A percentile compares a stretch with the other conserved stretches of the same genome.
Evolutionary conservation across 2,797 vertebrate species (phyloP).

Genomic region (Chaetophractus vellerosus): DNA sequence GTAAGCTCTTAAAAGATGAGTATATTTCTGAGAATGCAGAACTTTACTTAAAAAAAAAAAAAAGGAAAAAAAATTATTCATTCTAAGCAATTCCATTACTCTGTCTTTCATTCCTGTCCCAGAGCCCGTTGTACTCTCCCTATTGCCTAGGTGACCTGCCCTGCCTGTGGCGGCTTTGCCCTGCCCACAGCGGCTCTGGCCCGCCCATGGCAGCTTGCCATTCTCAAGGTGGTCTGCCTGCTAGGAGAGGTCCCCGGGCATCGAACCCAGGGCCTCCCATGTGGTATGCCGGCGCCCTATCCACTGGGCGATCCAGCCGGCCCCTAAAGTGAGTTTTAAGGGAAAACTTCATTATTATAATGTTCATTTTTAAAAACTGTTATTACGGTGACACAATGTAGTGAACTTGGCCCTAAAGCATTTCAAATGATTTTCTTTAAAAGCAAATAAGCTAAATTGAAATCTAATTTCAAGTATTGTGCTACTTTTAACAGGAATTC

Average conservation of each 20-base stretch:
- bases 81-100: not conserved
- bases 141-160: no score
- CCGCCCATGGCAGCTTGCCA: no score
- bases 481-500: slow-evolving; percentile 23
- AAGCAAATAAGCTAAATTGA: slow-evolving; percentile 32
- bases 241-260: no score
- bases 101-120: not conserved
- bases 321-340: slow-evolving; percentile 60
- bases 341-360: not conserved
- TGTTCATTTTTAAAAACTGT: slow-evolving; percentile 20
- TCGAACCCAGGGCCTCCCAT: no score
- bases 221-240: no score
- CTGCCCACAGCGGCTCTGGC: no score
- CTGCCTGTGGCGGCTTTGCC: no score
- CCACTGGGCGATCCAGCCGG: no score
- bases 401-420: not conserved
- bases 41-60: not conserved
- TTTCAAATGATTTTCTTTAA: not conserved
- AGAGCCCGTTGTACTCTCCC: not conserved
- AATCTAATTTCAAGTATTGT: not conserved
- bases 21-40: not conserved
- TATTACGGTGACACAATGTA: not conserved
- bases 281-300: no score
- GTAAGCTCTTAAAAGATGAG: not conserved
- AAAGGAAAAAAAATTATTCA: not conserved